A percentile compares a stretch with the other conserved stretches of the same genome.
Conservation (phyloP, 1,140 invertebrate genomes). For the Neodiprion fabricii region DNA sequence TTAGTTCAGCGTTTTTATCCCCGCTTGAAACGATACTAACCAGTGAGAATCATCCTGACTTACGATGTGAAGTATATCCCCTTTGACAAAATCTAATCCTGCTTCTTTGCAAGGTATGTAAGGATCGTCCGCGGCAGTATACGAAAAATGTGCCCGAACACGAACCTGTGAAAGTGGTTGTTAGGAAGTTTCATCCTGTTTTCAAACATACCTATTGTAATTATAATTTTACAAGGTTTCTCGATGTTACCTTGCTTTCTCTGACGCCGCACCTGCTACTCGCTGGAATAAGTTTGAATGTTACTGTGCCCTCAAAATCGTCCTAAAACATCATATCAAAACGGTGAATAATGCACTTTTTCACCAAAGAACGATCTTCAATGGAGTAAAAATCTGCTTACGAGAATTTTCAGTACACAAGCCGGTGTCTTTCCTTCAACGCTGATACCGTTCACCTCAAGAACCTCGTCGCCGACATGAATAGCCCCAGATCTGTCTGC, state of each 20-base stretch:
- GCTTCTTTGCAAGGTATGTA: conserved; percentile 97
- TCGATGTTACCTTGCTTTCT: conserved; percentile 73
- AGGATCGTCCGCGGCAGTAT: conserved; percentile 84
- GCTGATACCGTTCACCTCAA: conserved; percentile 94
- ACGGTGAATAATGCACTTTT: conserved; percentile 23
- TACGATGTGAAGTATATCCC: conserved; percentile 97
- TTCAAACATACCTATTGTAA: too few relatives aligned
- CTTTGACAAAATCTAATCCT: conserved; percentile 88
- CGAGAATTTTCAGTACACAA: conserved; percentile 88
- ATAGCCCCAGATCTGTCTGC: conserved; percentile 92
- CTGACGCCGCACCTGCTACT: conserved; percentile 78
- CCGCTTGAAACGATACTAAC: conserved; percentile 60
- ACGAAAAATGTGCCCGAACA: conserved; percentile 90
- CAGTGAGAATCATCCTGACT: conserved; percentile 94
- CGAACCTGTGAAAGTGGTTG: conserved; percentile 64
- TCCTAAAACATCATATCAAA: conserved; percentile 64
- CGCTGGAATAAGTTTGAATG: conserved; percentile 92
- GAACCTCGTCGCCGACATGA: conserved; percentile 93
- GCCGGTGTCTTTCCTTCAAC: conserved; percentile 93
- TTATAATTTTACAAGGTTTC: neutral
- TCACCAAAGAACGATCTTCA: neutral
- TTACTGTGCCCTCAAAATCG: conserved; percentile 93
- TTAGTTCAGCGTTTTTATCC: neutral
- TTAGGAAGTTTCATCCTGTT: neutral
- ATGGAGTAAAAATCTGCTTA: conserved; percentile 54